Base-by-base conservation (phyloP, 2,113 vertebrate genomes). In the Chrysochloris asiatica region DNA sequence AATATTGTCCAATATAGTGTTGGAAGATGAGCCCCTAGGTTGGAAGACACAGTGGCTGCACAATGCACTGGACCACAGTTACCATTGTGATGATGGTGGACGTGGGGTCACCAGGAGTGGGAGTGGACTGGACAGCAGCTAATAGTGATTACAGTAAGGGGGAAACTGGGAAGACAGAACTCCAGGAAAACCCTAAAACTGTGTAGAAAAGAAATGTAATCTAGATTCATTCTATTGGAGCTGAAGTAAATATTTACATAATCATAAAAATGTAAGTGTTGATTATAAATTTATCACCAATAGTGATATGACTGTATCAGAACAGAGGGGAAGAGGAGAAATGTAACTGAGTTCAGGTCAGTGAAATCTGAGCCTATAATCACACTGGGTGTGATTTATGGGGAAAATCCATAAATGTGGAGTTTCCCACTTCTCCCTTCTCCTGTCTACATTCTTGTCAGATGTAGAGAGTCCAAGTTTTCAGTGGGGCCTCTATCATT, bases 381-480 rank as follows among this genome's bases (percentile, higher is more conserved):
- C n/a, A n/a, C n/a, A 63, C 56, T 56, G 45, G 38, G 38, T 78
- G 50, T 71, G 38, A 67, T 56, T 90, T 84, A 84, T 4, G 43
- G 38, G 75, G 90, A 83, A 86, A 13, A 36, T 88, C 77, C 83
- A 9, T n/a, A n/a, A n/a, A n/a, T n/a, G n/a, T n/a, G n/a, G n/a
- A n/a, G n/a, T n/a, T n/a, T n/a, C n/a, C n/a, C n/a, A 21, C 16
- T 54, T 79, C 52, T 54, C 41, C 81, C 81, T 91, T 50, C 67
- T 88, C 33, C 41, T 83, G n/a, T 84, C 80, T 94, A 38, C 45
- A 86, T 71, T 86, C 72, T 80, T 50, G n/a, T 47, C 75, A 87
- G 78, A 87, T 61, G 10, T 36, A 48, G 45, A 50, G 48, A 73
- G 78, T 75, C 82, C 38, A 21, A 30, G 26, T 7, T 91, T 80